Conservation (phyloP, 1,140 invertebrate species). For the Drosophila kepulauana region DNA sequence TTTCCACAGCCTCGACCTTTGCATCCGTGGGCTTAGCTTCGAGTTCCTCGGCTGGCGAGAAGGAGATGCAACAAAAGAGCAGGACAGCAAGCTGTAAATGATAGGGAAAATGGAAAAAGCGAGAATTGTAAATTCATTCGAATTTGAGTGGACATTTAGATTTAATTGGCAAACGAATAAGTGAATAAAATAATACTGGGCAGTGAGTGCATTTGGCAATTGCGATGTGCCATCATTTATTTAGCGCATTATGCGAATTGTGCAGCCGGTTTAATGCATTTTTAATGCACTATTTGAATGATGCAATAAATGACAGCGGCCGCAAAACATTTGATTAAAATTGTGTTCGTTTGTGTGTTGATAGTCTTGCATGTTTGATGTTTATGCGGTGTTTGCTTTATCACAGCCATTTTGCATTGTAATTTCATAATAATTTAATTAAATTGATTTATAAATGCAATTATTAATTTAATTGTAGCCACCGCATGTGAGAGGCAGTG, state of each 20-base stretch:
- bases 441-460: conserved; percentile 77
- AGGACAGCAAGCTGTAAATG: conserved; percentile 37
- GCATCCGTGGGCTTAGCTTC: conserved; percentile 26
- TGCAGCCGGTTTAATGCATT: conserved; percentile 13
- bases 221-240: conserved; percentile 17
- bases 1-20: conserved; percentile 37
- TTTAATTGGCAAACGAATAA: conserved; percentile 8
- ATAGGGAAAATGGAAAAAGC: not conserved
- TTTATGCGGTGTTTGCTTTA: conserved; percentile 26
- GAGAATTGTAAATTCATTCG: not conserved
- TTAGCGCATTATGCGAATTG: conserved; percentile 21
- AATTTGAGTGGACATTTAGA: conserved; percentile 4
- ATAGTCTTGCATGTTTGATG: conserved; percentile 7
- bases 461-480: conserved; percentile 58
- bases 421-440: conserved; percentile 72
- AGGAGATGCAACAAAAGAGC: conserved; percentile 46
- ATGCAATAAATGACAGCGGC: not conserved
- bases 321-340: conserved; percentile 47
- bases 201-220: not conserved
- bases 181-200: not conserved
- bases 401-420: conserved; percentile 42
- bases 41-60: conserved; percentile 38
- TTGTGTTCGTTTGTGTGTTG: not conserved
- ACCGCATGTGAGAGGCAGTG: conserved; percentile 11
- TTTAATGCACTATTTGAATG: conserved; percentile 20